These are phyloP conservation scores for Pseudococcus viburni DNA, from an alignment of 2,888 invertebrate genomes.

Conservation along the genomic window DNA sequence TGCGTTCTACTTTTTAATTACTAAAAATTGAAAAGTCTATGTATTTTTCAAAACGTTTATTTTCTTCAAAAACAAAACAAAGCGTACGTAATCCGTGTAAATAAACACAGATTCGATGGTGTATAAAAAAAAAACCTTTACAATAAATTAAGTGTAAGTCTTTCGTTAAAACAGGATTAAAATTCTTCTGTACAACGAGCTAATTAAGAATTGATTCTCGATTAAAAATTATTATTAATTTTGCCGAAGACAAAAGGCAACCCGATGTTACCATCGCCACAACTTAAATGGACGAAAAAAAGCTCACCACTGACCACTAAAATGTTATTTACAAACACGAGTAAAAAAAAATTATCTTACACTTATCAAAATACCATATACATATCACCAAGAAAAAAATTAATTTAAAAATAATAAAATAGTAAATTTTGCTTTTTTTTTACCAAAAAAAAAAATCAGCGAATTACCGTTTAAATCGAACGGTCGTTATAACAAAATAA, in stretches of 20 bases:
- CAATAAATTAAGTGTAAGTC: neutral
- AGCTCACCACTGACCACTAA: neutral
- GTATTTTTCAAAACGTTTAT: neutral
- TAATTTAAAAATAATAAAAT: neutral
- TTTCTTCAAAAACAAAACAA: constrained; percentile 12
- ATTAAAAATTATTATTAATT: no score
- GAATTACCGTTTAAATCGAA: neutral
- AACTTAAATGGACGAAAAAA: constrained; percentile 20
- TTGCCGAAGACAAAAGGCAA: neutral
- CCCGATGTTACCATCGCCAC: neutral
- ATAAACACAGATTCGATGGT: neutral
- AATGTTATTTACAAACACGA: neutral
- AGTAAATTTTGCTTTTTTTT: neutral
- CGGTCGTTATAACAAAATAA: constrained; percentile 3
- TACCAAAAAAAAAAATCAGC: neutral
- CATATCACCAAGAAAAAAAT: neutral
- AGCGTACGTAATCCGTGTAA: neutral
- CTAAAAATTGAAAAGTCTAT: neutral
- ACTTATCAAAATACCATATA: neutral
- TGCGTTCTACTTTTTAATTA: neutral
- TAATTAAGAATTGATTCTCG: neutral
- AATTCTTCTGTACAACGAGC: neutral
- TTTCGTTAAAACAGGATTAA: constrained; percentile 22
- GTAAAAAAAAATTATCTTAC: neutral
- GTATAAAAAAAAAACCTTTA: constrained; percentile 5